Conservation (phyloP, 2,113 vertebrate species). For the Pollachius pollachius region DNA sequence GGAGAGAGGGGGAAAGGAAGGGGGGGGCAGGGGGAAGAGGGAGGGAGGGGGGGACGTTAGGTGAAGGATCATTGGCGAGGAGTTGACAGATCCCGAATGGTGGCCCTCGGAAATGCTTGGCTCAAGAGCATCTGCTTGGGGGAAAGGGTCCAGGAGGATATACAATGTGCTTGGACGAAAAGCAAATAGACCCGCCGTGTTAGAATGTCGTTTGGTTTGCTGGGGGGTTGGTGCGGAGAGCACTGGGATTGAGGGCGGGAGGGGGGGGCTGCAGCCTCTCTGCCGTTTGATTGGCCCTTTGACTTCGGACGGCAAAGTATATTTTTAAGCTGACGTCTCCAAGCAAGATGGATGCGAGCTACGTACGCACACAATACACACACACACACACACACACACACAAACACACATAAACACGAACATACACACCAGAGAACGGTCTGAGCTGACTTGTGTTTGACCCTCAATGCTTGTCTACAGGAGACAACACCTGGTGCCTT, state of each 20-base stretch:
- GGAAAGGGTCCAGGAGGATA: slow-evolving; percentile 35
- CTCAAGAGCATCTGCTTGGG: slow-evolving; percentile 48
- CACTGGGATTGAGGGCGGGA: slow-evolving; percentile 13
- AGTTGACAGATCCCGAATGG: slow-evolving; percentile 55
- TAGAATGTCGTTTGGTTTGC: background rate
- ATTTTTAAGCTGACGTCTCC: slow-evolving; percentile 35
- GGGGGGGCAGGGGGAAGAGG: slow-evolving; percentile 6
- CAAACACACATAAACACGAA: background rate
- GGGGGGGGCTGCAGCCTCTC: background rate
- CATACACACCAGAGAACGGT: background rate
- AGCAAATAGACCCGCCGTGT: background rate
- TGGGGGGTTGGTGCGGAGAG: slow-evolving; percentile 25
- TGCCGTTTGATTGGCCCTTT: slow-evolving; percentile 20
- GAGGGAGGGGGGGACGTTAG: slow-evolving; percentile 14
- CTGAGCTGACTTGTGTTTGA: slow-evolving; percentile 58
- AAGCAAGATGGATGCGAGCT: background rate
- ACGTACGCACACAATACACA: background rate
- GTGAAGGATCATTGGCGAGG: slow-evolving; percentile 47
- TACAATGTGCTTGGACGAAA: slow-evolving; percentile 27
- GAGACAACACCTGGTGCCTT: slow-evolving; percentile 62
- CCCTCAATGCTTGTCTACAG: slow-evolving; percentile 43
- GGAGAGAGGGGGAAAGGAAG: slow-evolving; percentile 23
- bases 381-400: slow-evolving; percentile 1
- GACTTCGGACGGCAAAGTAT: slow-evolving; percentile 25
- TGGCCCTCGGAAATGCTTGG: slow-evolving; percentile 39